phyloP scores from a whole-genome alignment of 2,888 invertebrate species.

The Pardosa pseudoannulata region DNA sequence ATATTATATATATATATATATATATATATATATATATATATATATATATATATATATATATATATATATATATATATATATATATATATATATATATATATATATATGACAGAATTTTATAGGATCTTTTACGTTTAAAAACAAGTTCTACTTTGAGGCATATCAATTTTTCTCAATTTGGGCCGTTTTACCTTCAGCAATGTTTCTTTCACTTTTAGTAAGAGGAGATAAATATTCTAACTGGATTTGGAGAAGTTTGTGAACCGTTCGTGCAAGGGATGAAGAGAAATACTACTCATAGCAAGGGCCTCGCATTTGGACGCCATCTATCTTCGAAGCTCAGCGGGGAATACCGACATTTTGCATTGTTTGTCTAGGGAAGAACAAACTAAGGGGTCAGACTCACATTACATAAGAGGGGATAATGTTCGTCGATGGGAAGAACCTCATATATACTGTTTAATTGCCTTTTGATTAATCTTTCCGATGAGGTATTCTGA shows the following conservation, averaged over 20 bases:
- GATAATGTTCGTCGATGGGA: too few species aligned
- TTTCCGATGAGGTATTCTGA: too few species aligned
- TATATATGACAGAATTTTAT: too few species aligned
- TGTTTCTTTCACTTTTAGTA: neutral
- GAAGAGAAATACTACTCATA: neutral
- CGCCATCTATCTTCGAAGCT: constrained; percentile 30
- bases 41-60: too few species aligned
- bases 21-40: too few species aligned
- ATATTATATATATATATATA: too few species aligned
- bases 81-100: too few species aligned
- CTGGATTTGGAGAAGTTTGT: constrained; percentile 19
- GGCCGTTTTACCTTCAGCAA: neutral
- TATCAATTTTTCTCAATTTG: constrained; percentile 11
- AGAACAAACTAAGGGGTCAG: neutral
- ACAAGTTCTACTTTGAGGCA: neutral
- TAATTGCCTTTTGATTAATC: too few species aligned
- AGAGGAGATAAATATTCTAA: constrained; percentile 19
- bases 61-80: too few species aligned
- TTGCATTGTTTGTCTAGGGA: constrained; percentile 20
- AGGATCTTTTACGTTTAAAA: too few species aligned
- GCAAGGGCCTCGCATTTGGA: neutral
- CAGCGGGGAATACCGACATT: constrained; percentile 39
- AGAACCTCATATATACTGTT: too few species aligned
- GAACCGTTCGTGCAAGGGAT: neutral
- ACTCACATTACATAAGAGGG: neutral